phyloP scores from a whole-genome alignment of 2,888 invertebrate genomes.

The Cephus runcator region DNA sequence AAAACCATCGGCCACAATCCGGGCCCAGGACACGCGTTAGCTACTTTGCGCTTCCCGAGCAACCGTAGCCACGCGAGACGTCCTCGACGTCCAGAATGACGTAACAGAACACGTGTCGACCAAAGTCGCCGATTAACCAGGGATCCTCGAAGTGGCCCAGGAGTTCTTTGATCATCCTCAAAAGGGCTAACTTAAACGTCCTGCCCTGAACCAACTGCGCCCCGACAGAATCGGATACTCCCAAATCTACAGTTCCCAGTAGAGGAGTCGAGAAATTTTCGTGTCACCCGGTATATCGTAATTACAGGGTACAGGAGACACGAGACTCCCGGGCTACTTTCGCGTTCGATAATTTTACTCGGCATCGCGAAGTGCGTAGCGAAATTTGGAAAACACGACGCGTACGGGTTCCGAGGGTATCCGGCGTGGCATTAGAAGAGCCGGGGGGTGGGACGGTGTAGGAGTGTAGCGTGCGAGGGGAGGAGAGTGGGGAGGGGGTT shows the following conservation, averaged over 20 bases:
- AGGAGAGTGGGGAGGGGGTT: constrained; percentile 11
- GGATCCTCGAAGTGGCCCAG: neutral
- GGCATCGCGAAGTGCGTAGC: neutral
- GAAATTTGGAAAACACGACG: neutral
- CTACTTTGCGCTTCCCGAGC: neutral
- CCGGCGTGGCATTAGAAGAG: constrained; percentile 11
- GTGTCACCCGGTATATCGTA: neutral
- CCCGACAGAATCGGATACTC: neutral
- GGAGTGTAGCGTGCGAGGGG: constrained; percentile 1
- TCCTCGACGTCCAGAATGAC: neutral
- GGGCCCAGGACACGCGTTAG: neutral
- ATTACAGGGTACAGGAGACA: neutral
- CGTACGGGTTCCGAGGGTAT: neutral
- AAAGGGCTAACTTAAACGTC: neutral
- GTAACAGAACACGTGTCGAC: neutral
- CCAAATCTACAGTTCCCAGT: too few relatives aligned
- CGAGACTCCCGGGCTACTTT: neutral
- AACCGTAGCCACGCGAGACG: neutral
- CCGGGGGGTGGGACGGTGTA: constrained; percentile 12
- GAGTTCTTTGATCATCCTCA: neutral
- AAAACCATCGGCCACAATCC: neutral
- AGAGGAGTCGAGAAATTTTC: neutral
- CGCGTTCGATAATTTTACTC: neutral
- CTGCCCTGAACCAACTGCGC: neutral
- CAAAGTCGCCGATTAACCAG: neutral